Base-by-base conservation (phyloP, 1,140 invertebrate genomes). In the Aplysia californica region DNA sequence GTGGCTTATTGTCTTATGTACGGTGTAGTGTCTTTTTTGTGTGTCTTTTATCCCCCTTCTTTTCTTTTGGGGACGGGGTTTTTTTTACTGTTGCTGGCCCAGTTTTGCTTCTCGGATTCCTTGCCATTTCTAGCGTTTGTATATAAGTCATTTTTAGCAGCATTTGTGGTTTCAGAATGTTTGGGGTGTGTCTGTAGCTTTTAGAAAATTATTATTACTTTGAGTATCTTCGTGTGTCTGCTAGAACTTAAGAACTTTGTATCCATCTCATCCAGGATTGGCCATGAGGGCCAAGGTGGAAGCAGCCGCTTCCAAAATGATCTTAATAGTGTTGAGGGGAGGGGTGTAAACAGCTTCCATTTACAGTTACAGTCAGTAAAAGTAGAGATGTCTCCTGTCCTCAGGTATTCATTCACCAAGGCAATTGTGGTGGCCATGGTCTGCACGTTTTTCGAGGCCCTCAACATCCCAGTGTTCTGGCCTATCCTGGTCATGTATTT, bases 391-490 rank as follows among this genome's bases (percentile, higher is more conserved):
- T 66, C 31, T 36, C 15, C 36, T 35, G 10, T 18, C 23, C 79
- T 38, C 82, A 92, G 92, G 92, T 94, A 98, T 85, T 98, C 97
- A 82, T 95, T 98, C 64, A 95, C 95, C 50, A 99, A 97, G 88
- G 97, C 97, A 65, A 98, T 97, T n/a, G 68, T 96, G 1, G 92
- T 99, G 82, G 96, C 95, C 36, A 92, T 97, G 84, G 91, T 94
- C 79, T 98, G 96, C 90, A 99, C 98, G 68, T 96, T 98, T 88
- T 99, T 99, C 90, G 97, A 99, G 86, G 95, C 95, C 81, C 98
- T 99, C 88, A 98, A 99, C 92, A 95, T 99, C 88, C 98, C 98
- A 86, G 98, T 99, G 83, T 99, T 99, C 90, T 99, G 98, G 98
- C 98, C 98, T 61, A 99, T 99, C 82, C 92, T 99, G 86, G 96